A percentile compares a stretch with the other conserved stretches of the same genome.
Conservation (phyloP, 1,140 invertebrate species). For the Aphelinus atriplicis region DNA sequence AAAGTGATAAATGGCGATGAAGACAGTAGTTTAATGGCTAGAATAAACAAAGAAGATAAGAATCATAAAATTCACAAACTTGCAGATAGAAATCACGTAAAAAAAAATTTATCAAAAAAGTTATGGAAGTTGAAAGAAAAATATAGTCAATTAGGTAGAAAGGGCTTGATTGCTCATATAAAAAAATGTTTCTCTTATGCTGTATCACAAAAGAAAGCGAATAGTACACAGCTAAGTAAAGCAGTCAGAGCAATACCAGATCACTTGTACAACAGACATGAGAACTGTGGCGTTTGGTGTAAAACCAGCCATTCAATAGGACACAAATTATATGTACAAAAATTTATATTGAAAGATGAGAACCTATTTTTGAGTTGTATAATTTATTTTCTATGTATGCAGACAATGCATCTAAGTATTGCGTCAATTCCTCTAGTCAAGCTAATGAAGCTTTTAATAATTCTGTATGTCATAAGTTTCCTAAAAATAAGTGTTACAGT, state of each 20-base stretch:
- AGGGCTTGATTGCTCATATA: conserved; percentile 13
- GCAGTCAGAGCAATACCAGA: conserved; percentile 5
- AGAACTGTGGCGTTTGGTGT: conserved; percentile 15
- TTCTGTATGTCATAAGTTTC: too few species aligned
- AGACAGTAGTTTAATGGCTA: conserved; percentile 23
- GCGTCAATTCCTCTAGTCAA: too few species aligned
- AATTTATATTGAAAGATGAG: neutral
- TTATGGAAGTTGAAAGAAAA: neutral
- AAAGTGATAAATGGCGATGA: conserved; percentile 17
- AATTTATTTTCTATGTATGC: neutral
- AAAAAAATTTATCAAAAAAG: conserved; percentile 20
- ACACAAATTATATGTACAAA: conserved; percentile 2
- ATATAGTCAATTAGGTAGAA: conserved; percentile 18
- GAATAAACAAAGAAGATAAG: neutral
- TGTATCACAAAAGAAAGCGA: conserved; percentile 17
- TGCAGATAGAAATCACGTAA: conserved; percentile 16
- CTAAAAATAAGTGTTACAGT: too few species aligned
- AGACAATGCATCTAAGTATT: conserved; percentile 3
- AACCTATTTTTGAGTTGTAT: neutral
- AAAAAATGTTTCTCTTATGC: too few species aligned
- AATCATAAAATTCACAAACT: conserved; percentile 12
- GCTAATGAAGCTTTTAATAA: too few species aligned
- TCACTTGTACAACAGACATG: conserved; percentile 14
- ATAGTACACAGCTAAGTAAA: neutral
- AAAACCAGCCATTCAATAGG: neutral